A percentile compares a stretch with the other conserved stretches of the same genome.
phyloP scores from a whole-genome alignment of 2,888 invertebrate species.

The Papilio gigon region DNA sequence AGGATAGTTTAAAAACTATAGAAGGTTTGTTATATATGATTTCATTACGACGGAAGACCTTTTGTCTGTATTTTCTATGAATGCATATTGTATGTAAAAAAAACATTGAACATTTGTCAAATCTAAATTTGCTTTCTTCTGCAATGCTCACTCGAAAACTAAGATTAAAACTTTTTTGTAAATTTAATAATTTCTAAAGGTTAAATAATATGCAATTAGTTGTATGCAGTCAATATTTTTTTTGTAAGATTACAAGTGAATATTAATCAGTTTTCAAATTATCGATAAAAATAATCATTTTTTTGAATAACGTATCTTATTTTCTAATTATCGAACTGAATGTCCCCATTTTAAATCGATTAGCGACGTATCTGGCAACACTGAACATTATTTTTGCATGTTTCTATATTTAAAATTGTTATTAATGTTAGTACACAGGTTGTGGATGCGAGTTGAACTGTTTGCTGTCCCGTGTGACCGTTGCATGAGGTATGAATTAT shows the following conservation, averaged over 20 bases:
- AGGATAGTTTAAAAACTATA: conserved; percentile 31
- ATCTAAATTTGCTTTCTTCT: conserved; percentile 17
- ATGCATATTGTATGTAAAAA: neutral
- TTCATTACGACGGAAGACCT: conserved; percentile 15
- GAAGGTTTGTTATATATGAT: conserved; percentile 18
- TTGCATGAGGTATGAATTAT: conserved; percentile 52
- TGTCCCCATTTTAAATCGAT: conserved; percentile 18
- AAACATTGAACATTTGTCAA: neutral
- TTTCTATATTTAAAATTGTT: conserved; percentile 41
- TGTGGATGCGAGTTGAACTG: conserved; percentile 47
- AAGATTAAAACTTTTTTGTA: conserved; percentile 1
- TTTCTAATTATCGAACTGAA: conserved; percentile 16
- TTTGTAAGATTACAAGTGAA: neutral
- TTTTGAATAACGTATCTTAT: conserved; percentile 23
- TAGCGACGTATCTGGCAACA: conserved; percentile 18
- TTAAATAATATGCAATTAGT: conserved; percentile 16
- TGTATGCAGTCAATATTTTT: conserved; percentile 14
- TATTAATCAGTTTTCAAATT: neutral
- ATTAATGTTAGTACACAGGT: conserved; percentile 43
- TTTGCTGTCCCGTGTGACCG: conserved; percentile 49
- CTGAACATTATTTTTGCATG: conserved; percentile 31
- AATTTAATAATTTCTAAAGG: conserved; percentile 6
- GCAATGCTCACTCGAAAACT: conserved; percentile 16
- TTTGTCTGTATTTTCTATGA: conserved; percentile 30
- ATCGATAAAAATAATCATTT: neutral